These are phyloP conservation scores for Smittia sp. DNA, from an alignment of 2,888 invertebrate species.

Conservation along the genomic window DNA sequence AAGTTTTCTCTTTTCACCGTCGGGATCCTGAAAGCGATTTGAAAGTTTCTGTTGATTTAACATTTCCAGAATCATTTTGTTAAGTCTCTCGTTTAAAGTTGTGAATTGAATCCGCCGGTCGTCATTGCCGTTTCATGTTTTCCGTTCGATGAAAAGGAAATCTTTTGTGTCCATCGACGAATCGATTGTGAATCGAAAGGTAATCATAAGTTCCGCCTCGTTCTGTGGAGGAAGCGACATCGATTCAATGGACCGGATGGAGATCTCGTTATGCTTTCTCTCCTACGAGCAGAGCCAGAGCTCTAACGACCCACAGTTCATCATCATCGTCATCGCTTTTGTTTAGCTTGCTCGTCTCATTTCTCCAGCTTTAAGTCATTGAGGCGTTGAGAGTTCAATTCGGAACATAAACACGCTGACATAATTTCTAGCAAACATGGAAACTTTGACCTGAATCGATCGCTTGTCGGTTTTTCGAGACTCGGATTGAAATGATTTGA, in stretches of 20 bases:
- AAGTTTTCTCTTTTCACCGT: too few relatives aligned
- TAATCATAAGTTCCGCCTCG: conserved; percentile 32
- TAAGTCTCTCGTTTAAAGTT: background rate
- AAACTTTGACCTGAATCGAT: too few relatives aligned
- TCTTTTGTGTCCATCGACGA: too few relatives aligned
- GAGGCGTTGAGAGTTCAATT: too few relatives aligned
- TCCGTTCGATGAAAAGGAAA: background rate
- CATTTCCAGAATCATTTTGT: conserved; percentile 26
- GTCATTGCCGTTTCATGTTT: background rate
- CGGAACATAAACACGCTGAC: too few relatives aligned
- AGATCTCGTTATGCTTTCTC: background rate
- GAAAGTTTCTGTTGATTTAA: conserved; percentile 2
- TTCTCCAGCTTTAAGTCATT: background rate
- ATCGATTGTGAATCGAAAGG: background rate
- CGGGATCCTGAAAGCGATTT: too few relatives aligned
- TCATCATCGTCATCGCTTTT: too few relatives aligned
- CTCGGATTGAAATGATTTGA: conserved; percentile 35
- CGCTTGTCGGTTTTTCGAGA: conserved; percentile 1
- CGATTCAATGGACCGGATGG: conserved; percentile 31
- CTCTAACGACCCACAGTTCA: conserved; percentile 29
- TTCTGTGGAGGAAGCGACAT: background rate
- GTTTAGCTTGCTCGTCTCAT: too few relatives aligned
- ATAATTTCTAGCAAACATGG: background rate
- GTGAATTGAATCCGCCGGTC: background rate
- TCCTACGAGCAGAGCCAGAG: background rate